Evolutionary conservation across 37 sponge, comb jelly and placozoan species (phyloP).

Genomic region (Mnemiopsis leidyi): DNA sequence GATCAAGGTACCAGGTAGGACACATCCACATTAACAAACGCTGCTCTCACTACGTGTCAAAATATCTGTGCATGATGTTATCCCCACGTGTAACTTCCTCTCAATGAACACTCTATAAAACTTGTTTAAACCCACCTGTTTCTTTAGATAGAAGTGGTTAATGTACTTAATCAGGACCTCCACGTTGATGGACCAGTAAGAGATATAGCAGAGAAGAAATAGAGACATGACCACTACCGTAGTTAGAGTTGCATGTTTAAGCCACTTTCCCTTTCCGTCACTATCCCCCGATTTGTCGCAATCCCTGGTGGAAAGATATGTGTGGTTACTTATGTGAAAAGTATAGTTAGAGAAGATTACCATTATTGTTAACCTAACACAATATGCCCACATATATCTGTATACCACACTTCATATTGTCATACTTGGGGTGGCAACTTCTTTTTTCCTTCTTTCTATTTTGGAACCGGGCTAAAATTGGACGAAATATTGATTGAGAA

Average conservation of each 20-base stretch:
- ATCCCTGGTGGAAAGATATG: neutral
- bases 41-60: no score
- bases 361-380: neutral
- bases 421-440: no score
- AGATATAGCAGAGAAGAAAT: constrained; percentile 8
- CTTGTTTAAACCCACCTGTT: constrained; percentile 35
- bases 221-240: constrained; percentile 13
- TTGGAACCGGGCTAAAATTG: no score
- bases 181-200: constrained; percentile 27
- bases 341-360: neutral
- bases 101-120: no score
- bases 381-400: neutral
- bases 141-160: neutral
- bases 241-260: neutral
- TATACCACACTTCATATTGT: no score
- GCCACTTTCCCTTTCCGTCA: neutral
- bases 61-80: no score
- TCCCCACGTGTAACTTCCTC: no score
- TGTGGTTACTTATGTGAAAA: neutral
- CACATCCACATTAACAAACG: no score
- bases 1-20: no score
- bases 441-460: neutral
- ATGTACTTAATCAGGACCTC: constrained; percentile 20
- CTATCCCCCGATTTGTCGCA: neutral
- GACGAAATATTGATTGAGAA: no score